phyloP scores from a whole-genome alignment of 2,113 vertebrate genomes.

The Suncus etruscus region DNA sequence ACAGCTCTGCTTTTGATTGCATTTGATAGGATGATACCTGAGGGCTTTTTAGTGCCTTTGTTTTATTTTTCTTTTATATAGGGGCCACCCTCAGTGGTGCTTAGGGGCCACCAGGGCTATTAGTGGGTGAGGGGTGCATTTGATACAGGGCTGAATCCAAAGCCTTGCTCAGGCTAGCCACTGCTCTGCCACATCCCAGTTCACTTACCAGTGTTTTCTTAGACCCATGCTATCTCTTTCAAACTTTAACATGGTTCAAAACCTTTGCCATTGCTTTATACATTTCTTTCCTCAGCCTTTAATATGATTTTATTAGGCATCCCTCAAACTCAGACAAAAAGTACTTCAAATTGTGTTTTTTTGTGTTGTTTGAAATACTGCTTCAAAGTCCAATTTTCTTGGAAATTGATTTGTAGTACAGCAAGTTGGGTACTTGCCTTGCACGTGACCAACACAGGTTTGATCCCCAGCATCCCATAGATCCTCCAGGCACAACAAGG shows the following conservation, averaged over 20 bases:
- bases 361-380: conserved; percentile 2
- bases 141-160: too few relatives aligned
- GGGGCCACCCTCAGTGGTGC: too few relatives aligned
- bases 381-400: conserved; percentile 37
- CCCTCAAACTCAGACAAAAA: not conserved
- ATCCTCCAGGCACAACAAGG: too few relatives aligned
- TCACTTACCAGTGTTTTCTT: not conserved
- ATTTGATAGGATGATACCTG: not conserved
- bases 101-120: too few relatives aligned
- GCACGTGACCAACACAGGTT: too few relatives aligned
- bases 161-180: too few relatives aligned
- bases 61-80: too few relatives aligned
- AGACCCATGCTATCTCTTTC: not conserved
- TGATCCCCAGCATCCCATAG: too few relatives aligned
- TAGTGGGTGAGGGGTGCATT: too few relatives aligned
- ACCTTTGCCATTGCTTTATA: not conserved
- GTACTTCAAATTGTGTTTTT: not conserved
- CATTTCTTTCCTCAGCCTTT: not conserved
- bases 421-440: too few relatives aligned
- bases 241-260: not conserved
- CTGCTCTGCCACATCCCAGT: not conserved
- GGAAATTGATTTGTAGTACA: too few relatives aligned
- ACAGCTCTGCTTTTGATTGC: not conserved
- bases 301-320: not conserved
- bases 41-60: not conserved